These are phyloP conservation scores for Luperina testacea DNA, from an alignment of 2,888 invertebrate species.

Conservation along the genomic window DNA sequence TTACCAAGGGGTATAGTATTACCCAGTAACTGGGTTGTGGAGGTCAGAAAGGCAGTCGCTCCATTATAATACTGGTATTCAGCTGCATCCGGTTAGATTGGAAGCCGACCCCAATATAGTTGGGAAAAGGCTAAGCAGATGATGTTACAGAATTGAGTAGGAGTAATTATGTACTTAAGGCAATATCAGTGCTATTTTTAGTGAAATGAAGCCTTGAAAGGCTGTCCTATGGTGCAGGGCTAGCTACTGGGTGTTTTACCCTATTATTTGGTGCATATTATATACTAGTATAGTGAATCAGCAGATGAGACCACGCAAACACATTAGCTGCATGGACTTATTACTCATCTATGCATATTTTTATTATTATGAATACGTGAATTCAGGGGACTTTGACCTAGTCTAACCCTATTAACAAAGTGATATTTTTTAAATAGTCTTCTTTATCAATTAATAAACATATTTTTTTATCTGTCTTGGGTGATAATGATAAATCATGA, in stretches of 20 bases:
- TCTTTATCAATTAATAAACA: background rate
- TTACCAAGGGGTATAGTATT: too few species aligned
- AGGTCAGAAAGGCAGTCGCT: too few species aligned
- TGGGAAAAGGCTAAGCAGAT: too few species aligned
- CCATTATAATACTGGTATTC: too few species aligned
- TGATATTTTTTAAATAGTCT: background rate
- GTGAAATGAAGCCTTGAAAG: background rate
- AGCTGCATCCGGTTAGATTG: too few species aligned
- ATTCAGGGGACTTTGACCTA: slow-evolving; percentile 38
- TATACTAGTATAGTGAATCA: slow-evolving; percentile 28
- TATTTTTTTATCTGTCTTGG: background rate
- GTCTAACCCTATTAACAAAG: slow-evolving; percentile 1
- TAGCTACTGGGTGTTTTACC: background rate
- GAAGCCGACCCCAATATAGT: too few species aligned
- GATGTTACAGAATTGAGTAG: background rate
- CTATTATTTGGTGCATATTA: background rate
- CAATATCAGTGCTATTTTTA: background rate
- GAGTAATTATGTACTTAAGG: background rate
- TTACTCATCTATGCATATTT: slow-evolving; percentile 27
- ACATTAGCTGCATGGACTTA: slow-evolving; percentile 16
- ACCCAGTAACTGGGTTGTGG: too few species aligned
- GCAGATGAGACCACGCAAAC: slow-evolving; percentile 31
- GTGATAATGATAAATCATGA: background rate
- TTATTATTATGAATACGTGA: slow-evolving; percentile 38
- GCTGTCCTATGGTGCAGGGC: background rate